Evolutionary conservation across 2,888 invertebrate species (phyloP).

Genomic region (Andrena minutula): DNA sequence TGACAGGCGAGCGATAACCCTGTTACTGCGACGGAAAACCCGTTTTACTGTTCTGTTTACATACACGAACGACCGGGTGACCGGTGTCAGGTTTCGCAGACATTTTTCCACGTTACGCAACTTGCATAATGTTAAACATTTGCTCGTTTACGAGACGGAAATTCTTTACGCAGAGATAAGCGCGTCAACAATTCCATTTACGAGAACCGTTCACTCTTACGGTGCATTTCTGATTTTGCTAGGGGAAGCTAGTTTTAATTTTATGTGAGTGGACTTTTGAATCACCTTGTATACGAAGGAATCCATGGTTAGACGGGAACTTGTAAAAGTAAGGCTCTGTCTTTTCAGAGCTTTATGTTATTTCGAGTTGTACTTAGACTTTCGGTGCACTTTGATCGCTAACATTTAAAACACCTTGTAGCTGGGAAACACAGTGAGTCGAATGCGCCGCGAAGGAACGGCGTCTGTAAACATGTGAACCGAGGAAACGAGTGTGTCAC

Average conservation of each 20-base stretch:
- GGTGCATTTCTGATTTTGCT: not conserved
- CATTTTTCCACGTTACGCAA: constrained; percentile 5
- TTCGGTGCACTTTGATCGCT: not conserved
- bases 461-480: not conserved
- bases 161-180: not conserved
- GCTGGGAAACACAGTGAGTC: not conserved
- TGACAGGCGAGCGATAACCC: constrained; percentile 14
- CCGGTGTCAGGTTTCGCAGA: not conserved
- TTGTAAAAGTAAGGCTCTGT: not conserved
- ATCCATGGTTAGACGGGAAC: not conserved
- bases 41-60: constrained; percentile 19
- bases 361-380: not conserved
- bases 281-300: not conserved
- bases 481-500: constrained; percentile 4
- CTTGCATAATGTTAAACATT: not conserved
- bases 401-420: not conserved
- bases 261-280: not conserved
- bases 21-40: not conserved
- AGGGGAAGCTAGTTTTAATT: not conserved
- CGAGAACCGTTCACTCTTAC: not conserved
- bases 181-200: not conserved
- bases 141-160: too few species aligned
- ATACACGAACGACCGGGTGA: not conserved
- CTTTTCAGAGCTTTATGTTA: not conserved
- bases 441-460: not conserved